Evolutionary conservation across 2,113 vertebrate genomes (phyloP).

Genomic region (Cariama cristata): DNA sequence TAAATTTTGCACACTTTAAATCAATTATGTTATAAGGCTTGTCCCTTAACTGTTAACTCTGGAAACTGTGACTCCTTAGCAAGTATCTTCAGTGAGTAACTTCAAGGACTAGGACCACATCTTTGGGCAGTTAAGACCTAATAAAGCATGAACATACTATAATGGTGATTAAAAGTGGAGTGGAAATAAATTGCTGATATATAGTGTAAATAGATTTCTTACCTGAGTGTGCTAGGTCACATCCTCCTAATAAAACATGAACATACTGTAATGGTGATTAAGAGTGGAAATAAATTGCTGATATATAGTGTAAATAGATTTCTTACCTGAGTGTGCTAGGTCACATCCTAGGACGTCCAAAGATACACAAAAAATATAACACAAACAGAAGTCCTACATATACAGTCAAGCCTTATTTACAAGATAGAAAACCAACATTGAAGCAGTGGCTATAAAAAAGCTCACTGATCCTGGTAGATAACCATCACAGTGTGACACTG

Average conservation of each 20-base stretch:
- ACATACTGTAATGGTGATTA: background rate
- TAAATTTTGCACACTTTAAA: background rate
- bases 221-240: background rate
- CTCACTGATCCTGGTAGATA: background rate
- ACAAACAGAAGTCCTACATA: background rate
- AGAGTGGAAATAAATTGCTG: background rate
- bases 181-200: background rate
- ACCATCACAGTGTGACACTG: background rate
- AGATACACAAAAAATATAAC: background rate
- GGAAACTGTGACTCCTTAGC: background rate
- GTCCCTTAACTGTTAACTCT: background rate
- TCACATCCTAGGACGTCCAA: background rate
- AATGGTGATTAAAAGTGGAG: background rate
- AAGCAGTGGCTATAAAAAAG: background rate
- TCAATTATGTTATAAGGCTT: background rate
- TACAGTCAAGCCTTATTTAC: background rate
- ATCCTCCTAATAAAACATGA: background rate
- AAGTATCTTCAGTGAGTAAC: background rate
- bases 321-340: background rate
- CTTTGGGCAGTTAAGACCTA: background rate
- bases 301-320: background rate
- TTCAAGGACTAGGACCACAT: background rate
- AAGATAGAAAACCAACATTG: background rate
- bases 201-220: background rate
- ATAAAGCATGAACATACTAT: background rate